phyloP scores from a whole-genome alignment of 2,888 invertebrate genomes.

The Drosophila nr. medialis region DNA sequence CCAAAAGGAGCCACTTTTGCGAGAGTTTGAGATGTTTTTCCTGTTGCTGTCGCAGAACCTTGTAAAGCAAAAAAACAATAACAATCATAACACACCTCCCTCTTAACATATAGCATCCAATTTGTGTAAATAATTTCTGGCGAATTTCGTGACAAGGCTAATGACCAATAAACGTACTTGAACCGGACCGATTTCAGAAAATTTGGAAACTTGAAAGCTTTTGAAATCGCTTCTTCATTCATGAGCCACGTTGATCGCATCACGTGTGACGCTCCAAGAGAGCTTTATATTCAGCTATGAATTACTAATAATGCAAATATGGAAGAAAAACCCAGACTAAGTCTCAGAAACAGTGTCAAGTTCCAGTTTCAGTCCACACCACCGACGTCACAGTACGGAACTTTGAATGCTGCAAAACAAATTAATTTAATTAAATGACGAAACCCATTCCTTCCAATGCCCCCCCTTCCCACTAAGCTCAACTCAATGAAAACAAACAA shows the following conservation, averaged over 20 bases:
- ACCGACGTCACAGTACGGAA: slow-evolving; percentile 54
- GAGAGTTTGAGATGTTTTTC: slow-evolving; percentile 28
- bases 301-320: slow-evolving; percentile 9
- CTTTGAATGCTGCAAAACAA: slow-evolving; percentile 48
- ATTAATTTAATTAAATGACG: slow-evolving; percentile 54
- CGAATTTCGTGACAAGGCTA: slow-evolving; percentile 50
- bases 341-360: slow-evolving; percentile 26
- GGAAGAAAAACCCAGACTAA: slow-evolving; percentile 29
- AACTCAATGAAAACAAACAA: slow-evolving; percentile 23
- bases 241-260: slow-evolving; percentile 51
- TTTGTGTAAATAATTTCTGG: slow-evolving; percentile 42
- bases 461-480: neutral
- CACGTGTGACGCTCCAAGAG: slow-evolving; percentile 52
- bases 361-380: slow-evolving; percentile 19
- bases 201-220: slow-evolving; percentile 22
- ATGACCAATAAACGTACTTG: slow-evolving; percentile 73
- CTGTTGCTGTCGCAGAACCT: slow-evolving; percentile 39
- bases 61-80: slow-evolving; percentile 18
- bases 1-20: neutral
- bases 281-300: slow-evolving; percentile 1
- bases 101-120: slow-evolving; percentile 18
- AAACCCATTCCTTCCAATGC: neutral
- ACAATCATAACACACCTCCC: slow-evolving; percentile 1
- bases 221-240: slow-evolving; percentile 12
- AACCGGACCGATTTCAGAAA: slow-evolving; percentile 53